Conservation (phyloP, 1,140 invertebrate genomes). For the Steinernema feltiae region DNA sequence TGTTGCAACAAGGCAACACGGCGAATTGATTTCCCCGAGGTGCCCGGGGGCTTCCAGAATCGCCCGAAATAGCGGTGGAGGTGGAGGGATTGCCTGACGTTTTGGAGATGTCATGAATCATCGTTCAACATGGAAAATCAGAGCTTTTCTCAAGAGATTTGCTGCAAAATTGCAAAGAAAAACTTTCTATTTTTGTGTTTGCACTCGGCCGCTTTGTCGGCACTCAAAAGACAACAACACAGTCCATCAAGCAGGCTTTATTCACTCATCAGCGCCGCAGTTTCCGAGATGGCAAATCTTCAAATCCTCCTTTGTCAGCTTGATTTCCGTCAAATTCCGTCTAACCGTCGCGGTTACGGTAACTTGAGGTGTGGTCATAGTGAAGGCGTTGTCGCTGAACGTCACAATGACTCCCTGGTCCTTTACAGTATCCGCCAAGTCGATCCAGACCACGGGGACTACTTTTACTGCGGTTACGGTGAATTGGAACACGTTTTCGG, state of each 20-base stretch:
- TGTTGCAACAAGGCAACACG: no score
- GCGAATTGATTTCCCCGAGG: no score
- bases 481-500: not conserved
- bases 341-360: not conserved
- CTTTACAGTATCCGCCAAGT: constrained; percentile 6
- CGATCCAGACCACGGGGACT: not conserved
- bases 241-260: not conserved
- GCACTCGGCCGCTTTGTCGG: no score
- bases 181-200: no score
- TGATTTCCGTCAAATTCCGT: not conserved
- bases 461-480: not conserved
- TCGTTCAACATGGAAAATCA: no score
- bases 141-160: no score
- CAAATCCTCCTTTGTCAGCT: not conserved
- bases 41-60: no score
- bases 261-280: not conserved
- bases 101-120: no score
- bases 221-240: no score
- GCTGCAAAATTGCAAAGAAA: no score
- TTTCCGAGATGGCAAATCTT: not conserved
- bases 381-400: constrained; percentile 37
- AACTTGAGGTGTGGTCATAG: constrained; percentile 22
- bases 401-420: not conserved
- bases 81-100: no score
- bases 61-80: no score